Conservation (phyloP, 2,113 vertebrate genomes). For the Hymenochirus boettgeri region DNA sequence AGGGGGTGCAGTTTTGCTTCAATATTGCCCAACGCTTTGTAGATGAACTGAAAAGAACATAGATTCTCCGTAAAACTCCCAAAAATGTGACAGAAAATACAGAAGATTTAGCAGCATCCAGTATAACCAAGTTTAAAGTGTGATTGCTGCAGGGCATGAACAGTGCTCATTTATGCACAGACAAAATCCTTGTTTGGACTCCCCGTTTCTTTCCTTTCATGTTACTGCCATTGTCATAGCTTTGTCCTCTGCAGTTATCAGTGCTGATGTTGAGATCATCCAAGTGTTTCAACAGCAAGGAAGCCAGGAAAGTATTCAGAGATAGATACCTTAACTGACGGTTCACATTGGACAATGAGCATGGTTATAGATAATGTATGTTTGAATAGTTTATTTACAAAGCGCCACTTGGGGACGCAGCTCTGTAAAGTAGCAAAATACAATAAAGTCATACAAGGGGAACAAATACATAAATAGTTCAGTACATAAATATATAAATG, state of each 20-base stretch:
- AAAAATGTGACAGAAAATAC: conserved; percentile 8
- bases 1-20: no score
- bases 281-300: no score
- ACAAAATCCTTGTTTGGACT: not conserved
- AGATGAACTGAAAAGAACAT: conserved; percentile 11
- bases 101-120: conserved; percentile 23
- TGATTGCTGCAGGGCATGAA: conserved; percentile 22
- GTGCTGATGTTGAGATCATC: conserved; percentile 10
- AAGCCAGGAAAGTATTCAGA: no score
- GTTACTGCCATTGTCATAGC: conserved; percentile 24
- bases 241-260: conserved; percentile 23
- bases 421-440: no score
- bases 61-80: conserved; percentile 6
- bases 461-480: no score
- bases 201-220: conserved; percentile 10
- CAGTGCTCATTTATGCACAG: conserved; percentile 14
- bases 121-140: conserved; percentile 11
- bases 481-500: no score
- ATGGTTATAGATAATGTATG: no score
- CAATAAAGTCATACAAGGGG: no score
- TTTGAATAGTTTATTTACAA: no score
- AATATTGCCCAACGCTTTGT: conserved; percentile 1
- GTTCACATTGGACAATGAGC: no score
- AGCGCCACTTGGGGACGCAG: no score
- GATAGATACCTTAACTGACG: no score